A percentile compares a stretch with the other conserved stretches of the same genome.
These are phyloP conservation scores for Saxidomus purpurata DNA, from an alignment of 1,140 invertebrate species.

Conservation along the genomic window DNA sequence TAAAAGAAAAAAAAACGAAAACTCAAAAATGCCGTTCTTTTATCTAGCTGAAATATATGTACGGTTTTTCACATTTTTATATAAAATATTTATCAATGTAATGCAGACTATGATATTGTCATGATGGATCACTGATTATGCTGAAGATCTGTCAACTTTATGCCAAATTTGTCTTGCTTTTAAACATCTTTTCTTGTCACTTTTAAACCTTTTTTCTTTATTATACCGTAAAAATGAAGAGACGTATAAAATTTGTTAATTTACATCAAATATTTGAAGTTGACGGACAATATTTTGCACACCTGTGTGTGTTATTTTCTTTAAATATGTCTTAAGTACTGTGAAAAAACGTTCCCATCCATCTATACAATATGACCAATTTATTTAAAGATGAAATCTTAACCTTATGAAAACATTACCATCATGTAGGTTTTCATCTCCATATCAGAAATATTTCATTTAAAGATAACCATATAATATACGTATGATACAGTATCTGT, in stretches of 20 bases:
- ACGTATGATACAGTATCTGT: background rate
- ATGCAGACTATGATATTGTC: background rate
- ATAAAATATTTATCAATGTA: background rate
- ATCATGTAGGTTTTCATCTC: background rate
- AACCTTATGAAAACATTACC: slow-evolving; percentile 2
- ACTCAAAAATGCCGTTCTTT: too few relatives aligned
- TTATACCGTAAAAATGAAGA: background rate
- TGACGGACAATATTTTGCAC: background rate
- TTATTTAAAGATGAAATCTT: background rate
- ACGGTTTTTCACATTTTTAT: too few relatives aligned
- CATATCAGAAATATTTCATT: background rate
- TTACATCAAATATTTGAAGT: background rate
- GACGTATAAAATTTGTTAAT: background rate
- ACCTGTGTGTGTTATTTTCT: background rate
- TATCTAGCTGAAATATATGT: too few relatives aligned
- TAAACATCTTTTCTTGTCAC: background rate
- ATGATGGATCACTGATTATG: background rate
- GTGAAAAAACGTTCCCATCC: background rate
- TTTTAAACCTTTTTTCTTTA: background rate
- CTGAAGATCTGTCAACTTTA: background rate
- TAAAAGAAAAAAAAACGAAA: too few relatives aligned
- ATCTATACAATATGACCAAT: background rate
- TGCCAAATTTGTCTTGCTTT: background rate
- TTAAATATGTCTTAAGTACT: background rate
- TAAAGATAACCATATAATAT: background rate